Percentiles rank a stretch among this genome's conserved stretches.
phyloP scores from a whole-genome alignment of 2,113 vertebrate species.

The Anthoscopus minutus region DNA sequence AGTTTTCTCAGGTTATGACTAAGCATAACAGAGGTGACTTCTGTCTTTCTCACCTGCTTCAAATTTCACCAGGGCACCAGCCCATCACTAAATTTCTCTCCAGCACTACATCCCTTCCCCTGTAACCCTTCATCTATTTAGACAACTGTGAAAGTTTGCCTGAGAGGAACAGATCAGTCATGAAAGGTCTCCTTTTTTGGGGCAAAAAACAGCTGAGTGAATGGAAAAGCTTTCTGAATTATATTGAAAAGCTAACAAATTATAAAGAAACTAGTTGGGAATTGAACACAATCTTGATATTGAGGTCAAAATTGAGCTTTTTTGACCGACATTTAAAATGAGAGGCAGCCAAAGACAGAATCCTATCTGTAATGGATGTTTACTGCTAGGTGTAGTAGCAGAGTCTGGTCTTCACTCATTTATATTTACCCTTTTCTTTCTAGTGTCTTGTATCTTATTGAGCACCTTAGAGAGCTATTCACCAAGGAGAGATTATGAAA shows the following conservation, averaged over 20 bases:
- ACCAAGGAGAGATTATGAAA: background rate
- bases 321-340: background rate
- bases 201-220: background rate
- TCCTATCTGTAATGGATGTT: background rate
- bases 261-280: background rate
- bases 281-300: background rate
- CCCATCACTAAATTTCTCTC: background rate
- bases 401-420: background rate
- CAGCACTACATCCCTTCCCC: background rate
- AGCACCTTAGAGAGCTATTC: background rate
- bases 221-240: background rate
- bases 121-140: background rate
- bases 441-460: background rate
- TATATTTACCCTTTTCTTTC: background rate
- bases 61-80: background rate
- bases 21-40: background rate
- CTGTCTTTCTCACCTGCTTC: background rate
- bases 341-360: background rate
- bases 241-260: background rate
- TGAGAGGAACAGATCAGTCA: background rate
- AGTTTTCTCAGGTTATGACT: background rate
- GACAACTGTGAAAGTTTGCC: background rate
- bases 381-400: background rate
- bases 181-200: accelerated
- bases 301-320: background rate